Conservation (phyloP, 2,888 invertebrate genomes). For the Panopea generosa region DNA sequence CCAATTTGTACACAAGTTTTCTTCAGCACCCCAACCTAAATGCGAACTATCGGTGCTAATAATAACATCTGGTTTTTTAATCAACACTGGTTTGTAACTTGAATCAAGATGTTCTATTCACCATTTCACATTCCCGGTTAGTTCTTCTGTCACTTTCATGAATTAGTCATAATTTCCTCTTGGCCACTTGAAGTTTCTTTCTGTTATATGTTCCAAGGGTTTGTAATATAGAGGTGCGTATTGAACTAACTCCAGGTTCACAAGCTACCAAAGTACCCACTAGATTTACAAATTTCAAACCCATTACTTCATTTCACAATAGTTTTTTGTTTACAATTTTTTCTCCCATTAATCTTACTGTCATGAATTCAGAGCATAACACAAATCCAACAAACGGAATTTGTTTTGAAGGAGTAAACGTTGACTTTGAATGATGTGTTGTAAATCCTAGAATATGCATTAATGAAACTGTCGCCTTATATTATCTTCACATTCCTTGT, state of each 20-base stretch:
- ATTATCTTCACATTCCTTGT: no score
- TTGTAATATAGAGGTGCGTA: slow-evolving; percentile 43
- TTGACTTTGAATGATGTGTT: slow-evolving; percentile 48
- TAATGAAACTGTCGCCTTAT: slow-evolving; percentile 41
- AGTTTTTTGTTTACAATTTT: not conserved
- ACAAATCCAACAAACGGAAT: slow-evolving; percentile 41
- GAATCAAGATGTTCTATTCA: slow-evolving; percentile 26
- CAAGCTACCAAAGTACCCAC: slow-evolving; percentile 37
- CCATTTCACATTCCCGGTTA: slow-evolving; percentile 29
- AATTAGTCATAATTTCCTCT: slow-evolving; percentile 37
- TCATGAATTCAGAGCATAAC: slow-evolving; percentile 33
- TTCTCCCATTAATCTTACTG: slow-evolving; percentile 2
- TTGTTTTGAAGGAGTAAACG: slow-evolving; percentile 35
- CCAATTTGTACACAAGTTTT: not conserved
- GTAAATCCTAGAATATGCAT: slow-evolving; percentile 19
- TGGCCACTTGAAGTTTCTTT: slow-evolving; percentile 18
- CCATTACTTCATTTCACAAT: not conserved
- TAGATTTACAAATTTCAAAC: slow-evolving; percentile 10
- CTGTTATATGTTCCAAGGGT: slow-evolving; percentile 35
- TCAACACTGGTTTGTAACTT: slow-evolving; percentile 1
- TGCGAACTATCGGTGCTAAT: slow-evolving; percentile 13
- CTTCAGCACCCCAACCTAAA: slow-evolving; percentile 13
- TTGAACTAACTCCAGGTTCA: slow-evolving; percentile 39
- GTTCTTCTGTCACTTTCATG: not conserved
- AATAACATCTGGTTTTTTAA: not conserved